Conservation (phyloP, 2,797 vertebrate genomes). For the Rhadinocentrus ornatus region DNA sequence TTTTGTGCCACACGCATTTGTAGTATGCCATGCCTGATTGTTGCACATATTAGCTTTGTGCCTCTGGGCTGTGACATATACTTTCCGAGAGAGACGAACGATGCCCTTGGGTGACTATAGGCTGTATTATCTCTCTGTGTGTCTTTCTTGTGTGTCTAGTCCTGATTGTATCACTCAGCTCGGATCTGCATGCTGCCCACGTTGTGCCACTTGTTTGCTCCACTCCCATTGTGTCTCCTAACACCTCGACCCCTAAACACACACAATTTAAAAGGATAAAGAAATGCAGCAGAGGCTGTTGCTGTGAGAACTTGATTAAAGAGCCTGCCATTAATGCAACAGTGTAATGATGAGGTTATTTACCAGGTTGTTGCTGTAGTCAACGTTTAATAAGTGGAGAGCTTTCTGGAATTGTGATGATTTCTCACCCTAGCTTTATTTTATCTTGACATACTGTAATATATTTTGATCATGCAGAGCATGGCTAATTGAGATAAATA, state of each 20-base stretch:
- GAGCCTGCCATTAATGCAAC: slow-evolving; percentile 37
- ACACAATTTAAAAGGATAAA: slow-evolving; percentile 24
- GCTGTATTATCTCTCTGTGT: slow-evolving; percentile 40
- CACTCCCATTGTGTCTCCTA: background rate
- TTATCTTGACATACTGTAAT: slow-evolving; percentile 35
- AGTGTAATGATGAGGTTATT: slow-evolving; percentile 64
- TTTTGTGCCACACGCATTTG: slow-evolving; percentile 1
- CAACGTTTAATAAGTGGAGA: slow-evolving; percentile 40
- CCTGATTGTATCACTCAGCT: slow-evolving; percentile 61
- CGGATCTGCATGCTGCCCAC: slow-evolving; percentile 60
- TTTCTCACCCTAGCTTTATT: slow-evolving; percentile 56
- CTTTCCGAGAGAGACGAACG: slow-evolving; percentile 28
- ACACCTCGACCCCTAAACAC: background rate
- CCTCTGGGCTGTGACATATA: slow-evolving; percentile 27
- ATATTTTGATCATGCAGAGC: slow-evolving; percentile 60
- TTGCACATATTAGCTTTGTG: slow-evolving; percentile 31
- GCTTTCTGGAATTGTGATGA: slow-evolving; percentile 28
- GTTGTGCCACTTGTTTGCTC: slow-evolving; percentile 54
- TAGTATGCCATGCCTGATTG: slow-evolving; percentile 2
- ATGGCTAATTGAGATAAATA: slow-evolving; percentile 70
- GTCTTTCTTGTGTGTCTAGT: slow-evolving; percentile 48
- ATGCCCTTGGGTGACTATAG: slow-evolving; percentile 61
- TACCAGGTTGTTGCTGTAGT: slow-evolving; percentile 58
- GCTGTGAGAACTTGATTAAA: slow-evolving; percentile 46
- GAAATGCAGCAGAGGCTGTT: slow-evolving; percentile 34